These are phyloP conservation scores for Micromesistius poutassou DNA, from an alignment of 2,797 vertebrate genomes.

Conservation along the genomic window DNA sequence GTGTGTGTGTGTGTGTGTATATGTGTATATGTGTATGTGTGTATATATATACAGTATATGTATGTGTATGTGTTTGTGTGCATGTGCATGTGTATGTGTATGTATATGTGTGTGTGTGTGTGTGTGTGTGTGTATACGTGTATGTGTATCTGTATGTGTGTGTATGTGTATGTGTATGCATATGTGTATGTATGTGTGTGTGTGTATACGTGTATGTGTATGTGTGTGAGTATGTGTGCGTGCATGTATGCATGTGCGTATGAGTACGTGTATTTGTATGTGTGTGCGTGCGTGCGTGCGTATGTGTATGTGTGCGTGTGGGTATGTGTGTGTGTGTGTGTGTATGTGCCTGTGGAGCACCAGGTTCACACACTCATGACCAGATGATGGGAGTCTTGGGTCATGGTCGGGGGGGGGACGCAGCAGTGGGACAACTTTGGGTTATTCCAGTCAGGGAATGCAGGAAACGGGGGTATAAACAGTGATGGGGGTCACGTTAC, in stretches of 20 bases:
- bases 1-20: slow-evolving; percentile 41
- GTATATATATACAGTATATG: no score
- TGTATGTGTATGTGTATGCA: no score
- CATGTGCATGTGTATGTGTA: no score
- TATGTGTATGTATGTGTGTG: no score
- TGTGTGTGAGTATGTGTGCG: slow-evolving; percentile 42
- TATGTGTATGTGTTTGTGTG: no score
- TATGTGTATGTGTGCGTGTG: slow-evolving; percentile 41
- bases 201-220: slow-evolving; percentile 6
- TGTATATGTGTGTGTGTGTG: no score
- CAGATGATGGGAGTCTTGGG: slow-evolving; percentile 62
- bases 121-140: no score
- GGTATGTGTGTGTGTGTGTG: slow-evolving; percentile 42
- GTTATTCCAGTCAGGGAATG: slow-evolving; percentile 58
- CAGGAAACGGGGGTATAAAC: slow-evolving; percentile 77
- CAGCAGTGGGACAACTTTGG: slow-evolving; percentile 60
- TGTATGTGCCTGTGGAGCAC: slow-evolving; percentile 48
- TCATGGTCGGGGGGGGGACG: slow-evolving; percentile 57
- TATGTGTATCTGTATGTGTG: no score
- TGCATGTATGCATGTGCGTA: slow-evolving; percentile 39
- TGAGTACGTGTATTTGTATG: slow-evolving; percentile 40
- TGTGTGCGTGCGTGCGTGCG: slow-evolving; percentile 40
- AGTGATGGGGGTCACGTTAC: slow-evolving; percentile 66
- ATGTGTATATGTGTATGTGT: no score
- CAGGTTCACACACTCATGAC: slow-evolving; percentile 61